These are phyloP conservation scores for Sebastiscus tertius DNA, from an alignment of 2,797 vertebrate genomes.

Conservation along the genomic window DNA sequence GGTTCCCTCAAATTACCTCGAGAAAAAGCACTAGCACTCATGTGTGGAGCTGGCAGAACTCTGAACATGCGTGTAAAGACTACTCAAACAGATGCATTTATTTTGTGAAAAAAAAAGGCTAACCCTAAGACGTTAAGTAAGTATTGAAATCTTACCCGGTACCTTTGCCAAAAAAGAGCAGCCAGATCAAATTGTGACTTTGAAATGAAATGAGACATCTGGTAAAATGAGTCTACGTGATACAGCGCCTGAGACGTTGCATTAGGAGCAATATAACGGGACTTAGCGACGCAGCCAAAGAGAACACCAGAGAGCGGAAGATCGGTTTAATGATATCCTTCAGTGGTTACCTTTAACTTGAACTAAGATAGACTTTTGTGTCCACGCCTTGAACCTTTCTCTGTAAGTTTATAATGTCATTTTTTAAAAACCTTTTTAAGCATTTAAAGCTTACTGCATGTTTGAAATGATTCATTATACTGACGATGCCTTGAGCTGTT, in stretches of 20 bases:
- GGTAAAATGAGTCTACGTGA: conserved; percentile 47
- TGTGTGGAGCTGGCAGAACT: conserved; percentile 60
- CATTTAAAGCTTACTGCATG: conserved; percentile 80
- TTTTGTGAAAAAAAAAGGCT: conserved; percentile 61
- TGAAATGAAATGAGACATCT: conserved; percentile 48
- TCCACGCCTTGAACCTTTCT: conserved; percentile 54
- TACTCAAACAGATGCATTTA: conserved; percentile 65
- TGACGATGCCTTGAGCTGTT: conserved; percentile 77
- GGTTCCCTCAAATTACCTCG: conserved; percentile 99
- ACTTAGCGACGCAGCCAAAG: conserved; percentile 50
- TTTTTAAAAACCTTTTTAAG: conserved; percentile 55
- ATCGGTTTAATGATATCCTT: conserved; percentile 47
- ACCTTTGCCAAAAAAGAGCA: conserved; percentile 65
- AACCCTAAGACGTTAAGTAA: conserved; percentile 39
- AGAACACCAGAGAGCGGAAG: conserved; percentile 51
- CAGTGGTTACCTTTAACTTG: conserved; percentile 69
- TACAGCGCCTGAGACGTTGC: conserved; percentile 34
- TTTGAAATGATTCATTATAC: conserved; percentile 75
- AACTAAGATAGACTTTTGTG: conserved; percentile 60
- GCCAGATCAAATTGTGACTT: conserved; percentile 56
- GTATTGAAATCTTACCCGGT: conserved; percentile 53
- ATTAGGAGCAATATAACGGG: conserved; percentile 36
- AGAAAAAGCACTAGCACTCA: conserved; percentile 92
- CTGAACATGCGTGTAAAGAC: conserved; percentile 67
- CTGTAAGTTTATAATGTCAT: conserved; percentile 62